These are phyloP conservation scores for Solenodon paradoxus DNA, from an alignment of 2,113 vertebrate species.

Conservation along the genomic window DNA sequence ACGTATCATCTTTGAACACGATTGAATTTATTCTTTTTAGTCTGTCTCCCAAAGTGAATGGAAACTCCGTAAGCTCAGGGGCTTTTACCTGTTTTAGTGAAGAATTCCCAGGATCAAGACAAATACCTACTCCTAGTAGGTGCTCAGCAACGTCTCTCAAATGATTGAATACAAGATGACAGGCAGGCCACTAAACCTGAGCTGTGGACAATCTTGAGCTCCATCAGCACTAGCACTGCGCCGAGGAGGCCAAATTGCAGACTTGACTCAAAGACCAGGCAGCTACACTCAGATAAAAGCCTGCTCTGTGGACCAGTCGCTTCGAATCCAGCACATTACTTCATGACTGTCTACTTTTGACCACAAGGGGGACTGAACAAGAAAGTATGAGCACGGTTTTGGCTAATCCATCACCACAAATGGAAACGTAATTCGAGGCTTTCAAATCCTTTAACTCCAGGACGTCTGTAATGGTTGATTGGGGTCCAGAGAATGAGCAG, in stretches of 20 bases:
- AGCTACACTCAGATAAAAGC: neutral
- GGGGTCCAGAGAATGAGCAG: neutral
- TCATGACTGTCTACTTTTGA: slow-evolving; percentile 14
- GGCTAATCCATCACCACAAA: slow-evolving; percentile 22
- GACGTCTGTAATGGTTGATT: slow-evolving; percentile 13
- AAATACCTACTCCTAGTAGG: neutral
- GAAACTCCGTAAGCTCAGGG: neutral
- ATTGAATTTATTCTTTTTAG: neutral
- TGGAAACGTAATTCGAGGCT: slow-evolving; percentile 22
- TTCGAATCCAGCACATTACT: neutral
- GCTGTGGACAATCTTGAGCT: neutral
- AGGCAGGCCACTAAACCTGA: neutral
- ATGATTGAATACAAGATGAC: neutral
- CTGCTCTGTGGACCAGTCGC: neutral
- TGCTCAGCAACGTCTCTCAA: neutral
- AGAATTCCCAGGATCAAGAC: neutral
- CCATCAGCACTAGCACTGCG: neutral
- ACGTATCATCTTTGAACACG: neutral
- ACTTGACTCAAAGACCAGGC: neutral
- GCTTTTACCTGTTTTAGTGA: neutral
- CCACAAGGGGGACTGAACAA: slow-evolving; percentile 41
- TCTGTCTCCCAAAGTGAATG: neutral
- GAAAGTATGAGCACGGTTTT: neutral
- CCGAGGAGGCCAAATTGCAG: neutral
- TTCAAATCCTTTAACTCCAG: neutral